These are phyloP conservation scores for Lasiurus borealis DNA, from an alignment of 2,113 vertebrate genomes.

Conservation along the genomic window DNA sequence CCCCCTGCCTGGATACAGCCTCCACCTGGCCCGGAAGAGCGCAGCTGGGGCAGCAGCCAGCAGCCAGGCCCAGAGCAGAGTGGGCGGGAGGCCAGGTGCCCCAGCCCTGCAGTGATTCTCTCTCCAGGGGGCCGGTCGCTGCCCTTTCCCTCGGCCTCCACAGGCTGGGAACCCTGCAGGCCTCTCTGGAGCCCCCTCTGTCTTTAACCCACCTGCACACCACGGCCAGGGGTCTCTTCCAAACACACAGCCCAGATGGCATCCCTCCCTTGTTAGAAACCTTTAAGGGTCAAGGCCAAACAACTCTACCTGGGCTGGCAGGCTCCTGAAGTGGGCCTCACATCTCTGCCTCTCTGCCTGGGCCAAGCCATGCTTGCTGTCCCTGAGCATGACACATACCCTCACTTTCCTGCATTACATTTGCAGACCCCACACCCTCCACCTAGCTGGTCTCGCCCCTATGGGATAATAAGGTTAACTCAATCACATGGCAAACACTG, in stretches of 20 bases:
- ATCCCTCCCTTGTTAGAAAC: background rate
- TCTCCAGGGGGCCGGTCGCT: background rate
- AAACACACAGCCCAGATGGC: background rate
- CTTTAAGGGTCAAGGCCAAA: background rate
- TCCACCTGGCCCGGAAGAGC: background rate
- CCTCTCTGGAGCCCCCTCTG: background rate
- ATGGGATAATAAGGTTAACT: background rate
- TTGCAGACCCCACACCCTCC: too few relatives aligned
- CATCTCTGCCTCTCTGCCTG: background rate
- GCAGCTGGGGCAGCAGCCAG: background rate
- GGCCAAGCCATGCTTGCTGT: fast-evolving
- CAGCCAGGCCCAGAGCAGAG: background rate
- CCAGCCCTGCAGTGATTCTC: background rate
- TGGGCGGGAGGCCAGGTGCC: background rate
- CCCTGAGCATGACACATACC: background rate
- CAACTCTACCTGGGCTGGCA: background rate
- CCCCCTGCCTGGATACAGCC: background rate
- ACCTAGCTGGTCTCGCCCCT: background rate
- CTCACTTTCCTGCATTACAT: background rate
- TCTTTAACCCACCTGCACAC: background rate
- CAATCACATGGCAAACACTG: too few relatives aligned
- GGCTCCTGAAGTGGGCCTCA: fast-evolving
- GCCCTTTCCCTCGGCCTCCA: background rate
- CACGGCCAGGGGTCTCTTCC: background rate
- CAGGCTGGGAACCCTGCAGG: too few relatives aligned